A percentile compares a stretch with the other conserved stretches of the same genome.
Conservation (phyloP, 2,888 invertebrate genomes). For the Phasia obesa region DNA sequence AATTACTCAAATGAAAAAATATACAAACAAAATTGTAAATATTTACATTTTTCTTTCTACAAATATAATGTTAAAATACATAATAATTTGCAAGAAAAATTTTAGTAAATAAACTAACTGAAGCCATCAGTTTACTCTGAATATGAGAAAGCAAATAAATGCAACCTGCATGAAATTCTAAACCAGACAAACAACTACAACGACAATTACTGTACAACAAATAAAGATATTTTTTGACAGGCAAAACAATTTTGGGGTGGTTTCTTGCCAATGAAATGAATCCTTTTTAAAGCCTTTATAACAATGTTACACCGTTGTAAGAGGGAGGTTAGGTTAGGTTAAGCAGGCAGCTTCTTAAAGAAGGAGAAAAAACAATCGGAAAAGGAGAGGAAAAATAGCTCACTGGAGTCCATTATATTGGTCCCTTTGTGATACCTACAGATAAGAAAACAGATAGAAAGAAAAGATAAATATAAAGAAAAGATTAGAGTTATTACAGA, state of each 20-base stretch:
- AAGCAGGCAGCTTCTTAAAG: too few relatives aligned
- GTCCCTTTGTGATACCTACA: too few relatives aligned
- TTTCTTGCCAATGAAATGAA: slow-evolving; percentile 1
- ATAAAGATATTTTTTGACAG: slow-evolving; percentile 4
- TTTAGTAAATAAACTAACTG: slow-evolving; percentile 18
- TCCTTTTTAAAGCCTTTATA: neutral
- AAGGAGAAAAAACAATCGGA: too few relatives aligned
- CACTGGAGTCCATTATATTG: too few relatives aligned
- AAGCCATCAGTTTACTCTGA: slow-evolving; percentile 7
- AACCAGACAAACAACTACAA: slow-evolving; percentile 31
- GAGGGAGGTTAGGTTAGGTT: too few relatives aligned
- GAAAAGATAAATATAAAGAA: too few relatives aligned
- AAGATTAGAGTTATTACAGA: too few relatives aligned
- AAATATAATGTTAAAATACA: neutral
- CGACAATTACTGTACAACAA: neutral
- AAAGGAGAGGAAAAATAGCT: too few relatives aligned
- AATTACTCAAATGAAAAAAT: too few relatives aligned
- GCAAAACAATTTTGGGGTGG: neutral
- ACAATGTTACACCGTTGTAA: neutral
- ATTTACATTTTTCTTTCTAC: neutral
- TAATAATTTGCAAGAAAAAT: neutral
- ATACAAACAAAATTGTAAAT: too few relatives aligned
- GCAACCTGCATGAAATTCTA: slow-evolving; percentile 66
- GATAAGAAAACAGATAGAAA: too few relatives aligned
- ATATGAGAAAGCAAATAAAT: slow-evolving; percentile 42